Conservation (phyloP, 2,797 vertebrate genomes). For the Propithecus perrieri region DNA sequence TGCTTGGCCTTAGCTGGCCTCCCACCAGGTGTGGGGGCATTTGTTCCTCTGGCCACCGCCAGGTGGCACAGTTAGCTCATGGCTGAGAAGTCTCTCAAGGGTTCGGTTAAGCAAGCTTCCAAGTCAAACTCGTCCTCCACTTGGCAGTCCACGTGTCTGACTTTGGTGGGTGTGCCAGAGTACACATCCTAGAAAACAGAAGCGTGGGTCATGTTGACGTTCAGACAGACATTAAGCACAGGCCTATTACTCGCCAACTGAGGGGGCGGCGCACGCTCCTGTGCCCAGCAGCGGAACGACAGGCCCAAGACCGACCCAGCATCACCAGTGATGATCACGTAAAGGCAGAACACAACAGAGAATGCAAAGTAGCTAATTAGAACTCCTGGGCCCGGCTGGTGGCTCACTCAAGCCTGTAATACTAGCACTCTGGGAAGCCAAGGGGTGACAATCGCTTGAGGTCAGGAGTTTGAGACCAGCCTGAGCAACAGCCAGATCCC, state of each 20-base stretch:
- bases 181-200: constrained; percentile 83
- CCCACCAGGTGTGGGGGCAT: not conserved
- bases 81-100: constrained; percentile 79
- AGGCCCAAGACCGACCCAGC: not conserved
- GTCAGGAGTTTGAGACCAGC: too few species aligned
- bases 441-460: too few species aligned
- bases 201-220: not conserved
- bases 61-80: constrained; percentile 73
- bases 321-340: accelerated
- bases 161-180: constrained; percentile 88
- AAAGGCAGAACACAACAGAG: not conserved
- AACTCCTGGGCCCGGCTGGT: too few species aligned
- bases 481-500: too few species aligned
- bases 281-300: not conserved
- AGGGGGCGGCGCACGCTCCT: accelerated
- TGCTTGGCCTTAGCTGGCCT: not conserved
- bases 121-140: constrained; percentile 84
- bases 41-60: not conserved
- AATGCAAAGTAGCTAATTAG: not conserved
- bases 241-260: accelerated
- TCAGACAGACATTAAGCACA: not conserved
- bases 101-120: constrained; percentile 84
- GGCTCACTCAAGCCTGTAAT: too few species aligned
- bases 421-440: too few species aligned
- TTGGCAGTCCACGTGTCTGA: constrained; percentile 84